Conservation (phyloP, 1,140 invertebrate genomes). For the Reticulitermes speratus region DNA sequence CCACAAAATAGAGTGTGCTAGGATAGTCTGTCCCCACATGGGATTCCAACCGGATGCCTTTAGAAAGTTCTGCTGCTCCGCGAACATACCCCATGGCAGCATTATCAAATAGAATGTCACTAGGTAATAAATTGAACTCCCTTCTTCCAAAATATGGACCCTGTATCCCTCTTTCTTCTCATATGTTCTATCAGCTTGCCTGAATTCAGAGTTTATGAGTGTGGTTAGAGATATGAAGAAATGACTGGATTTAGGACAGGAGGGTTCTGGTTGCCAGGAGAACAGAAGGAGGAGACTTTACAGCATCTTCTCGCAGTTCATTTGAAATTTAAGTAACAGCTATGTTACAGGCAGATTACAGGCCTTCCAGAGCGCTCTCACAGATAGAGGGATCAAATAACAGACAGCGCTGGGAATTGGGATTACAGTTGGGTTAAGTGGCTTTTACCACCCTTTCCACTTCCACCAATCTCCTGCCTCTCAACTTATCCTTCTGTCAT, state of each 20-base stretch:
- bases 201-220: neutral
- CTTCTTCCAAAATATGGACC: neutral
- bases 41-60: too few species aligned
- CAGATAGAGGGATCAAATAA: conserved; percentile 3
- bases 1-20: too few species aligned
- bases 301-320: neutral
- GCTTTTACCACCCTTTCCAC: neutral
- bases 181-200: too few species aligned
- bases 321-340: conserved; percentile 10
- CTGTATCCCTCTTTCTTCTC: neutral
- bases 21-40: too few species aligned
- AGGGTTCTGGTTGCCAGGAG: conserved; percentile 7
- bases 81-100: neutral
- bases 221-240: neutral
- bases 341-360: neutral
- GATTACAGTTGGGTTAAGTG: neutral
- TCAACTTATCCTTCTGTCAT: neutral
- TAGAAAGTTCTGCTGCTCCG: too few species aligned
- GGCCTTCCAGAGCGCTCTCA: neutral
- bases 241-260: neutral
- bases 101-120: neutral
- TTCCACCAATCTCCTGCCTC: neutral
- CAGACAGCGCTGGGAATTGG: neutral
- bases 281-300: neutral
- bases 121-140: neutral